Percentiles rank a stretch among this genome's conserved stretches.
These are phyloP conservation scores for Odontomachus brunneus DNA, from an alignment of 1,140 invertebrate species.

Conservation along the genomic window DNA sequence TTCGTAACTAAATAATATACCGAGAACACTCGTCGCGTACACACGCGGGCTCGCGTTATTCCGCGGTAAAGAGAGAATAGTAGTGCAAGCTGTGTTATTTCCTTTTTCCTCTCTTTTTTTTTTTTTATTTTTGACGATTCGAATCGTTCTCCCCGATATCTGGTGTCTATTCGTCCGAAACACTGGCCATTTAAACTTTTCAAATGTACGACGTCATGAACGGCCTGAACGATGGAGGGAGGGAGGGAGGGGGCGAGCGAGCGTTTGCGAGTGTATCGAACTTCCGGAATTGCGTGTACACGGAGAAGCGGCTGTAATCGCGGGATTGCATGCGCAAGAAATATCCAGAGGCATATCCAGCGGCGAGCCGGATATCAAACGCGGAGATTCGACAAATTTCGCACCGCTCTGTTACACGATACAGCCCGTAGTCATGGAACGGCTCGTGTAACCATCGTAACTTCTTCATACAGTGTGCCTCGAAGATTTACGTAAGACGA, in stretches of 20 bases:
- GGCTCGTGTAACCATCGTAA: background rate
- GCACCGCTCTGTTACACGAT: background rate
- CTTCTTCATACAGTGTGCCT: no score
- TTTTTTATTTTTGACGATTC: constrained; percentile 19
- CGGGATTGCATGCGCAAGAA: constrained; percentile 43
- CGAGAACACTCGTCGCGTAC: background rate
- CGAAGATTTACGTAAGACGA: no score
- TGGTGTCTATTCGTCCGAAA: constrained; percentile 7
- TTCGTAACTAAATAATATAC: constrained; percentile 13
- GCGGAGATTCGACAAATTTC: constrained; percentile 44
- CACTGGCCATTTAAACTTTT: background rate
- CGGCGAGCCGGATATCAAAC: constrained; percentile 1
- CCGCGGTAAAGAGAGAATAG: constrained; percentile 4
- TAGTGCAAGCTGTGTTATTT: background rate
- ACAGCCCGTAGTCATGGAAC: background rate
- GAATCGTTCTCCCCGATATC: background rate
- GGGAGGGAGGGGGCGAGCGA: no score
- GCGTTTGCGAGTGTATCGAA: constrained; percentile 28
- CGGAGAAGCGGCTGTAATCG: constrained; percentile 15
- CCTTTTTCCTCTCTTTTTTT: no score
- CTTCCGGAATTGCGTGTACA: constrained; percentile 35
- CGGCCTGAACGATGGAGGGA: background rate
- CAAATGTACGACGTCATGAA: background rate
- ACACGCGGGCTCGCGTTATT: background rate
- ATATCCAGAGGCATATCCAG: constrained; percentile 47